Base-by-base conservation (phyloP, 2,113 vertebrate species). In the Periophthalmodon schlosseri region DNA sequence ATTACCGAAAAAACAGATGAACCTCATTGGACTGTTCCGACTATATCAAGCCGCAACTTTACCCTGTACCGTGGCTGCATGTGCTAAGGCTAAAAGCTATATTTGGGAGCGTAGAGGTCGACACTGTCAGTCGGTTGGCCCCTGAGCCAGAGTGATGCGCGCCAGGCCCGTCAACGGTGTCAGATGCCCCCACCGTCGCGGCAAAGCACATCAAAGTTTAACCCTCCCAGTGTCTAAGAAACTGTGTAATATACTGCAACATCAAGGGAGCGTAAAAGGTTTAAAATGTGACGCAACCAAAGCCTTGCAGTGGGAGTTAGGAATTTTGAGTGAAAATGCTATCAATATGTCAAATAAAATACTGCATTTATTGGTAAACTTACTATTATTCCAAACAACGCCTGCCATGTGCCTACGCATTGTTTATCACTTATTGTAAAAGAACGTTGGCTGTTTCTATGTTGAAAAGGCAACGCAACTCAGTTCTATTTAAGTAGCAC, bases 131-230 rank as follows among this genome's bases (percentile, higher is more conserved):
- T 93, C 78, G 93, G 92, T 94, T 93, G 67, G 92, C 92, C 87
- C 91, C 81, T 93, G 90, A 78, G 92, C 74, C 69, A 93, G 84
- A 76, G 92, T 92, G 50, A 93, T 94, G 84, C 56, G 93, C 93
- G 60, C 91, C 93, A 28, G 92, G 57, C 23, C 23, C 24, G 57
- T 60, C 57, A 60, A 15, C 21, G 24, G 56, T 24, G 56, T 10
- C 52, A 52, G 20, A 18, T 0, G 6, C 49, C 49, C 28, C 1
- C 20, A 56, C 8, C 52, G 9, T n/a, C 52, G 10, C 52, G 8
- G 8, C 39, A 57, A 23, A 58, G 54, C 2, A 44, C 39, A 44
- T 44, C 20, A 9, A 9, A 52, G 16, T 23, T 12, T 11, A 57
- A 52, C 49, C n/a, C 54, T 12, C 49, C 5, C 46, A n/a, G n/a